phyloP scores from a whole-genome alignment of 2,888 invertebrate species.

The Heliconius sara region DNA sequence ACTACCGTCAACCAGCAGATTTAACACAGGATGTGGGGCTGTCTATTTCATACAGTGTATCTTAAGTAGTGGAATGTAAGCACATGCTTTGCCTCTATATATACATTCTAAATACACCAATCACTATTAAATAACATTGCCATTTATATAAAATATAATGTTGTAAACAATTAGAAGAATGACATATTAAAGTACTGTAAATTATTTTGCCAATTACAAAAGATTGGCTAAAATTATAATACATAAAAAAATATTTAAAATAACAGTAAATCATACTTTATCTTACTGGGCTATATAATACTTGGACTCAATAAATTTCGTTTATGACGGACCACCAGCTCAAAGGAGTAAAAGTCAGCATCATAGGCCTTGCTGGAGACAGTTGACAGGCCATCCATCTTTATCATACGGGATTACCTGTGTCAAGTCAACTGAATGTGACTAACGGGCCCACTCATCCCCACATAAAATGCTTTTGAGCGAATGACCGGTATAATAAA shows the following conservation, averaged over 20 bases:
- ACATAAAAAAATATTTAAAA: background rate
- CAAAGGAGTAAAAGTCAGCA: conserved; percentile 24
- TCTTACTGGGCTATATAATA: background rate
- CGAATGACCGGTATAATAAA: conserved; percentile 28
- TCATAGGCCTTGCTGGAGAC: conserved; percentile 23
- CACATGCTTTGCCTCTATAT: too few relatives aligned
- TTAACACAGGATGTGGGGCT: too few relatives aligned
- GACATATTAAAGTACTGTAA: too few relatives aligned
- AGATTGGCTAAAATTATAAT: background rate
- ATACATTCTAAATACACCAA: too few relatives aligned
- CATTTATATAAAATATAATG: too few relatives aligned
- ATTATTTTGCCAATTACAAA: background rate
- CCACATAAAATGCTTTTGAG: conserved; percentile 58
- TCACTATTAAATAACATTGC: too few relatives aligned
- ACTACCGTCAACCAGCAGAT: too few relatives aligned
- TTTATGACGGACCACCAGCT: conserved; percentile 12
- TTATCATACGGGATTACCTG: conserved; percentile 29
- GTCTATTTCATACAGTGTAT: too few relatives aligned
- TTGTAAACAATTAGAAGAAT: too few relatives aligned
- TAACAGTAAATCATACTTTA: background rate
- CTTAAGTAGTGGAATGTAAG: too few relatives aligned
- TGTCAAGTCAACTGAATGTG: conserved; percentile 59
- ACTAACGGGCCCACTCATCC: conserved; percentile 58
- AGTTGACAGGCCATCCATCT: conserved; percentile 12
- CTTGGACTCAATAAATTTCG: conserved; percentile 7